phyloP scores from a whole-genome alignment of 2,797 vertebrate species.

The Scomberomorus guttatus region DNA sequence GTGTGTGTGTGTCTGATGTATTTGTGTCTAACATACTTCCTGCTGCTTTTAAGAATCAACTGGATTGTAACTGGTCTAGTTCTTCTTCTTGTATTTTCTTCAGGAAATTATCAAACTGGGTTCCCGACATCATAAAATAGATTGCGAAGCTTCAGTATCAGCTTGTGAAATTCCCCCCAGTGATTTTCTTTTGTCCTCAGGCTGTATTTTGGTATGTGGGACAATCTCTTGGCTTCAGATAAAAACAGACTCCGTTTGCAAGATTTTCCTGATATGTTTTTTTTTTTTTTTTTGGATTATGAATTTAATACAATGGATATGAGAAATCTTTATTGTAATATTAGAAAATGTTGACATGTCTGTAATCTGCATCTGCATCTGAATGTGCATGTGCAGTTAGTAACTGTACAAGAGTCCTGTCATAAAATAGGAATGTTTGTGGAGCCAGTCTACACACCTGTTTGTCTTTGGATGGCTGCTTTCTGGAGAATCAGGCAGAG shows the following conservation, averaged over 20 bases:
- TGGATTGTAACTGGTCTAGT: no score
- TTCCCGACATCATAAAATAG: no score
- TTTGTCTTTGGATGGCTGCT: slow-evolving; percentile 68
- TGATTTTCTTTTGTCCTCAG: background rate
- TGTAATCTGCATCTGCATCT: background rate
- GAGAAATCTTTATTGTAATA: background rate
- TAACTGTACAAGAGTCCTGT: slow-evolving; percentile 23
- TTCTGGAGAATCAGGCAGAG: slow-evolving; percentile 43
- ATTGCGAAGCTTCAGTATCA: no score
- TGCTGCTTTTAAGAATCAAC: no score
- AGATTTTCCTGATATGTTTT: no score
- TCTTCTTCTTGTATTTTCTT: background rate
- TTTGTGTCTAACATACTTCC: no score
- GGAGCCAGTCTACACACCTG: slow-evolving; percentile 70
- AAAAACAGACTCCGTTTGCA: background rate
- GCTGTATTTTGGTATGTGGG: background rate
- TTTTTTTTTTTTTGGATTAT: background rate
- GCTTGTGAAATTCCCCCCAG: no score
- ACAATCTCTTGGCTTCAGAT: background rate
- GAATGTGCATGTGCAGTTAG: background rate
- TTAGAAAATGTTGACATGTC: background rate
- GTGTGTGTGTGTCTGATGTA: no score
- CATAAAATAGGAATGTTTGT: slow-evolving; percentile 36
- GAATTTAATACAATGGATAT: background rate
- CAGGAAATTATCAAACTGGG: no score